phyloP scores from a whole-genome alignment of 2,888 invertebrate species.

The Euplexia lucipara region DNA sequence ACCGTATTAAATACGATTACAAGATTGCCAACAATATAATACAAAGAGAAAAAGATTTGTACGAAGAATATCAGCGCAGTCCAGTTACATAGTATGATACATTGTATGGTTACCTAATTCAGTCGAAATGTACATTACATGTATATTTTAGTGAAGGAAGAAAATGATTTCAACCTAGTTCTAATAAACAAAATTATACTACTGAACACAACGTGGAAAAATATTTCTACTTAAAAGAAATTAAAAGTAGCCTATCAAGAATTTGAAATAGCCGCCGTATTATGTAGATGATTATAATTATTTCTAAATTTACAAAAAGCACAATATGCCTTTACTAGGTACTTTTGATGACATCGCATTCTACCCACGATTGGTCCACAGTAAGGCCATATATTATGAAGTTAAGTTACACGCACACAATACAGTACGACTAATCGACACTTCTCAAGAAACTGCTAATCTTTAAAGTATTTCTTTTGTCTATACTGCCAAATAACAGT shows the following conservation, averaged over 20 bases:
- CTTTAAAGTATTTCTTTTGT: conserved; percentile 18
- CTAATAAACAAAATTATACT: conserved; percentile 66
- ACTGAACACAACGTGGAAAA: conserved; percentile 78
- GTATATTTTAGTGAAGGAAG: conserved; percentile 57
- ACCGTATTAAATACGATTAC: conserved; percentile 81
- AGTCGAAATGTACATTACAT: conserved; percentile 74
- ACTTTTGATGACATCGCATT: conserved; percentile 71
- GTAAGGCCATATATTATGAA: conserved; percentile 83
- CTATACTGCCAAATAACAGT: conserved; percentile 29
- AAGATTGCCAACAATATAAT: conserved; percentile 79
- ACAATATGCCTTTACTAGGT: conserved; percentile 72
- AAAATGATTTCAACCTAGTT: conserved; percentile 52
- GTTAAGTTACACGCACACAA: conserved; percentile 62
- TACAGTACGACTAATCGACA: conserved; percentile 52
- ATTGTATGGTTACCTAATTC: conserved; percentile 76
- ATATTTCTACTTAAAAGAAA: conserved; percentile 63
- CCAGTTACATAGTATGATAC: conserved; percentile 72
- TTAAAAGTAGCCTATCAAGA: conserved; percentile 41
- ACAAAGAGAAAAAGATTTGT: conserved; percentile 83
- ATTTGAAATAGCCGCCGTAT: conserved; percentile 38
- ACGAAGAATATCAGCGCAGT: conserved; percentile 84
- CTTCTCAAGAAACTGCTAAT: conserved; percentile 38
- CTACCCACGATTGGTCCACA: conserved; percentile 85
- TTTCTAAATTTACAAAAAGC: conserved; percentile 70
- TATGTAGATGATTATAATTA: conserved; percentile 33